These are phyloP conservation scores for Eulithis testata DNA, from an alignment of 2,888 invertebrate species.

Conservation along the genomic window DNA sequence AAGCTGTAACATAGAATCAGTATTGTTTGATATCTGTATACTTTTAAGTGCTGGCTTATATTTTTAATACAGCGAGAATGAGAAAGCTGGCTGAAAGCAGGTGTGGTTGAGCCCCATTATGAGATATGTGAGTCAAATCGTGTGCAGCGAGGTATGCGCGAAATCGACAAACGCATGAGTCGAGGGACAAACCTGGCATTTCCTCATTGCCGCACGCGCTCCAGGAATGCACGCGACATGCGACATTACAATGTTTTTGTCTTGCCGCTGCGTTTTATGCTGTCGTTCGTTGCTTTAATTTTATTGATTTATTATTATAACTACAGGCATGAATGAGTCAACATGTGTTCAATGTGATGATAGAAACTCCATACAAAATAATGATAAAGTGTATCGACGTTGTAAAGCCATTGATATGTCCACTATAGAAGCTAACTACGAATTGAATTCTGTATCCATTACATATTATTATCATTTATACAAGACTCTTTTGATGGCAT, in stretches of 20 bases:
- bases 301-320: constrained; percentile 27
- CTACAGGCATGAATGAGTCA: constrained; percentile 10
- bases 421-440: neutral
- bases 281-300: constrained; percentile 30
- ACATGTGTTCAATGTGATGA: neutral
- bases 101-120: constrained; percentile 6
- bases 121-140: constrained; percentile 20
- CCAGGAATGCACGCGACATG: constrained; percentile 37
- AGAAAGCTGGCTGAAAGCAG: constrained; percentile 7
- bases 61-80: neutral
- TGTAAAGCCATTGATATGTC: neutral
- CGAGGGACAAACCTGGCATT: constrained; percentile 34
- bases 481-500: too few relatives aligned
- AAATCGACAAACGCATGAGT: constrained; percentile 7
- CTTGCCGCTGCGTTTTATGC: constrained; percentile 33
- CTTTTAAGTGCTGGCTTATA: too few relatives aligned
- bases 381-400: neutral
- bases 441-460: neutral
- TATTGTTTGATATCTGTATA: too few relatives aligned
- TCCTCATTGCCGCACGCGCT: constrained; percentile 47
- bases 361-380: neutral
- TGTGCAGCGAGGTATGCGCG: constrained; percentile 11
- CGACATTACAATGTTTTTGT: constrained; percentile 38
- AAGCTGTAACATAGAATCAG: neutral
- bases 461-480: too few relatives aligned